Conservation (phyloP, 2,888 invertebrate genomes). For the Schizaphis graminum region DNA sequence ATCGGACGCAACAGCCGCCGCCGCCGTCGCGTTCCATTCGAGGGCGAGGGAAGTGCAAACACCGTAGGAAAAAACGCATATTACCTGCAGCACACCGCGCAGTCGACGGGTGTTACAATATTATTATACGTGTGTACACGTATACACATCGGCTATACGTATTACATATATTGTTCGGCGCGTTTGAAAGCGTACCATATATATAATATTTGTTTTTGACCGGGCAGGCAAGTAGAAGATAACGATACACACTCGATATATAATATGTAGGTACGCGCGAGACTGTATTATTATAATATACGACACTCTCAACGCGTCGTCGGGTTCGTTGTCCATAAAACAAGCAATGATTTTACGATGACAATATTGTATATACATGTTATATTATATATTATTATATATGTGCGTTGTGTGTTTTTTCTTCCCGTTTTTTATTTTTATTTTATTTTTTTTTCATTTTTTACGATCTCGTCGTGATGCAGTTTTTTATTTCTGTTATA, state of each 20-base stretch:
- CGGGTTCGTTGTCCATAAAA: conserved; percentile 58
- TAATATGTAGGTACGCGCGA: no score
- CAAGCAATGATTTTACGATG: conserved; percentile 52
- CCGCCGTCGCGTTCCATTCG: conserved; percentile 58
- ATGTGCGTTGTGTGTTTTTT: background rate
- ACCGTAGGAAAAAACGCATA: conserved; percentile 56
- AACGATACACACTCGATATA: conserved; percentile 14
- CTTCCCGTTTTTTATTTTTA: conserved; percentile 11
- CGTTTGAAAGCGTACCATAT: conserved; percentile 49
- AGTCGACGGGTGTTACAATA: background rate
- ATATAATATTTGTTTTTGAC: conserved; percentile 49
- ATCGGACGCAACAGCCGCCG: conserved; percentile 28
- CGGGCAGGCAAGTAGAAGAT: conserved; percentile 28
- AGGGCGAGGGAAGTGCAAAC: conserved; percentile 64
- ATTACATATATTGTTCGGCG: conserved; percentile 36
- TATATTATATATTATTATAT: background rate
- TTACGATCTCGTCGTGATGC: conserved; percentile 56
- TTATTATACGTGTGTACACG: background rate
- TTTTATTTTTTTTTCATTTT: conserved; percentile 12
- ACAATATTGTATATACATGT: conserved; percentile 3
- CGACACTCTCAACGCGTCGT: background rate
- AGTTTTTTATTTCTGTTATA: conserved; percentile 30
- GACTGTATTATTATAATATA: background rate
- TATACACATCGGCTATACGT: background rate
- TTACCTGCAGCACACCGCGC: conserved; percentile 7